Evolutionary conservation across 1,140 invertebrate genomes (phyloP).

Genomic region (Neodiprion pinetum): DNA sequence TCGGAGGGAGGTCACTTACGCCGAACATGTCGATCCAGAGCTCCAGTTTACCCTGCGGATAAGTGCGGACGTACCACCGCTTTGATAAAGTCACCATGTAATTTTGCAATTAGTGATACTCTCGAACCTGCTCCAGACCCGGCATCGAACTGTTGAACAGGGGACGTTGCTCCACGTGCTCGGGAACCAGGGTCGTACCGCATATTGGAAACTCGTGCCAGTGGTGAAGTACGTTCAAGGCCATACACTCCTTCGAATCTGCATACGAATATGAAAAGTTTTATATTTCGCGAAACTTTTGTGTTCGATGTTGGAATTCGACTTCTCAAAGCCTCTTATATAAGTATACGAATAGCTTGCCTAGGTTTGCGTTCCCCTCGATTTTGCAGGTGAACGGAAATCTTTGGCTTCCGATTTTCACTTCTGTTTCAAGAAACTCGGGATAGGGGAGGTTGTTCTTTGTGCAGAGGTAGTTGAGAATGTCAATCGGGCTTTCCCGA

Average conservation of each 20-base stretch:
- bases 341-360: neutral
- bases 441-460: slow-evolving; percentile 68
- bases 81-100: neutral
- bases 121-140: slow-evolving; percentile 79
- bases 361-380: slow-evolving; percentile 16
- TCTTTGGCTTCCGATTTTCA: slow-evolving; percentile 64
- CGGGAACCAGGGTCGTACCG: slow-evolving; percentile 81
- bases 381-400: slow-evolving; percentile 52
- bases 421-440: slow-evolving; percentile 53
- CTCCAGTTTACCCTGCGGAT: slow-evolving; percentile 79
- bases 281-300: neutral
- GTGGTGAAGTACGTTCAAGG: slow-evolving; percentile 72
- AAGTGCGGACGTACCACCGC: slow-evolving; percentile 23
- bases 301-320: neutral
- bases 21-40: slow-evolving; percentile 92
- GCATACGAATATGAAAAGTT: slow-evolving; percentile 27
- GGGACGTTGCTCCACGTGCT: slow-evolving; percentile 87
- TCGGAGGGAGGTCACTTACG: slow-evolving; percentile 67
- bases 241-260: slow-evolving; percentile 70
- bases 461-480: slow-evolving; percentile 76
- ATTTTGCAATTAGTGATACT: neutral
- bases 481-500: slow-evolving; percentile 73
- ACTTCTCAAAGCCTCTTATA: neutral
- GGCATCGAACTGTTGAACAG: slow-evolving; percentile 79
- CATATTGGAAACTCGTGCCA: slow-evolving; percentile 78